These are phyloP conservation scores for Mystacornis crossleyi DNA, from an alignment of 2,113 vertebrate species.

Conservation along the genomic window DNA sequence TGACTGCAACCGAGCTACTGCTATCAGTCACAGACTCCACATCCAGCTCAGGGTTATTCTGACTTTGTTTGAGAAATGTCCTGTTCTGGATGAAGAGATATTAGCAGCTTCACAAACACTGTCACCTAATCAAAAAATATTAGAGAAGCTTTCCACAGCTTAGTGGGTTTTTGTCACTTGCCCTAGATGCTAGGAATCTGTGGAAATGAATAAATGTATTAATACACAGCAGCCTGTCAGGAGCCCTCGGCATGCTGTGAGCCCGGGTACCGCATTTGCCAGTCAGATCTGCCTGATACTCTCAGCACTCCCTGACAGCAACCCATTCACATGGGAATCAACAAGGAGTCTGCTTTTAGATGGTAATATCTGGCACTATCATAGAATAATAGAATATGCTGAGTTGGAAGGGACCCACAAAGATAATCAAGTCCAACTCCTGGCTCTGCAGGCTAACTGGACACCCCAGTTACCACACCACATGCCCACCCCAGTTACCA, in stretches of 20 bases:
- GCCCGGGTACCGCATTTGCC: not conserved
- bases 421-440: not conserved
- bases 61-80: not conserved
- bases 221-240: not conserved
- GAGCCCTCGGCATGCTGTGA: not conserved
- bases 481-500: accelerated
- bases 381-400: not conserved
- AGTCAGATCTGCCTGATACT: not conserved
- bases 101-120: slow-evolving; percentile 34
- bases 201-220: slow-evolving; percentile 9
- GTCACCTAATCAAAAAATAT: slow-evolving; percentile 29
- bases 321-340: accelerated
- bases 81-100: slow-evolving; percentile 8
- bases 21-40: not conserved
- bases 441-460: not conserved
- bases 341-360: not conserved
- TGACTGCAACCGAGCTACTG: not conserved
- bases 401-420: not conserved
- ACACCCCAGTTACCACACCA: not conserved
- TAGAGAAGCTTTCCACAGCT: not conserved
- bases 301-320: not conserved
- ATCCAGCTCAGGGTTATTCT: not conserved
- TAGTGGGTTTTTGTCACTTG: not conserved
- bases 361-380: not conserved
- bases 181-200: not conserved